These are phyloP conservation scores for Hyaena hyaena DNA, from an alignment of 2,113 vertebrate species.

Conservation along the genomic window DNA sequence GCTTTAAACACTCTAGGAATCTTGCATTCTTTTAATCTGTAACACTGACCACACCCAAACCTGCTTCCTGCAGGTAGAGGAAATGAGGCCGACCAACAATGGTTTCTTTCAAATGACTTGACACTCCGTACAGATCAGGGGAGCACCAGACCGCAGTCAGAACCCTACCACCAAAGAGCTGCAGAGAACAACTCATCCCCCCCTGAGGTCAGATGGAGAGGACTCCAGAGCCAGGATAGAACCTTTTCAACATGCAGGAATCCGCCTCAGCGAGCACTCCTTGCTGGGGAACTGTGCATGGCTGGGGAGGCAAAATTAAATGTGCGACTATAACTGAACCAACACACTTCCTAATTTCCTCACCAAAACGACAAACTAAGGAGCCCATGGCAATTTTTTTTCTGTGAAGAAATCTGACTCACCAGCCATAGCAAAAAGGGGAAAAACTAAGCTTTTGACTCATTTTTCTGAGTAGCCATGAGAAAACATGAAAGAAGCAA, in stretches of 20 bases:
- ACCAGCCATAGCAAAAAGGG: background rate
- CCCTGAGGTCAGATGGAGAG: background rate
- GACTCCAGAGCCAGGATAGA: no score
- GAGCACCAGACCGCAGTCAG: background rate
- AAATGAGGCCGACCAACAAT: background rate
- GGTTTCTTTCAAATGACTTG: background rate
- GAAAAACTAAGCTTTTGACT: background rate
- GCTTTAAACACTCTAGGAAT: background rate
- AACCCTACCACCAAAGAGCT: background rate
- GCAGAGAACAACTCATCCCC: background rate
- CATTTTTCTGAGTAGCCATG: slow-evolving; percentile 9
- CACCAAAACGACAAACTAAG: background rate
- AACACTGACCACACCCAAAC: background rate
- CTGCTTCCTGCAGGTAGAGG: background rate
- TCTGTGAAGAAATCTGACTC: background rate
- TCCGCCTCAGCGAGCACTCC: fast-evolving
- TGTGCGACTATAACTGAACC: background rate
- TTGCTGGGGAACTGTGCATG: background rate
- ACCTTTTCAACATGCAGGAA: background rate
- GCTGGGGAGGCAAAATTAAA: background rate
- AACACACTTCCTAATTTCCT: background rate
- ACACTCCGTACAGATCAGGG: background rate
- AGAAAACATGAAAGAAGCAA: slow-evolving; percentile 13
- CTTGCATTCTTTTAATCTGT: background rate
- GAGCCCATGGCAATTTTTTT: background rate